Percentiles rank a stretch among this genome's conserved stretches.
phyloP scores from a whole-genome alignment of 2,888 invertebrate species.

The Eugnorisma glareosa region DNA sequence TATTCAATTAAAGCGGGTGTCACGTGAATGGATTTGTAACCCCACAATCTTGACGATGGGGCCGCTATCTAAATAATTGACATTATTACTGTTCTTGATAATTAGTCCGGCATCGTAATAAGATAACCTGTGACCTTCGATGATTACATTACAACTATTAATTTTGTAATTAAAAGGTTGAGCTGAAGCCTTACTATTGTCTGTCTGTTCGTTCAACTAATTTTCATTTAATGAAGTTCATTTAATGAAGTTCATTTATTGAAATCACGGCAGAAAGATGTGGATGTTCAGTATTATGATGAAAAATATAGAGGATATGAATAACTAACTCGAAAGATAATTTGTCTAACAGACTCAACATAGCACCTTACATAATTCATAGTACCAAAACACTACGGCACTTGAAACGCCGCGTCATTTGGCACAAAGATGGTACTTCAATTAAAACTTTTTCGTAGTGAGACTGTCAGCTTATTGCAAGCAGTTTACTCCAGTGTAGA shows the following conservation, averaged over 20 bases:
- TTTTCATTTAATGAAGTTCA: constrained; percentile 7
- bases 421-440: constrained; percentile 42
- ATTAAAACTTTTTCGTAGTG: constrained; percentile 45
- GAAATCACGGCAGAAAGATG: not conserved
- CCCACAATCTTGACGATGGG: constrained; percentile 14
- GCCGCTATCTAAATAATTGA: constrained; percentile 47
- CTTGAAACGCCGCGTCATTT: constrained; percentile 39
- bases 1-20: constrained; percentile 24
- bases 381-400: constrained; percentile 39
- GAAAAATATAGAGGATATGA: not conserved
- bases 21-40: constrained; percentile 28
- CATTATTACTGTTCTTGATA: constrained; percentile 39
- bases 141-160: constrained; percentile 34
- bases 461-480: constrained; percentile 5
- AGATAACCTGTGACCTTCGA: constrained; percentile 51
- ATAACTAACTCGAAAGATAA: not conserved
- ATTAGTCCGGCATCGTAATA: constrained; percentile 49
- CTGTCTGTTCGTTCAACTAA: not conserved
- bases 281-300: not conserved
- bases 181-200: constrained; percentile 39
- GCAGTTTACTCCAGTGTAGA: not conserved
- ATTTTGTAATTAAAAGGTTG: constrained; percentile 46
- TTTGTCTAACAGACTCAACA: not conserved
- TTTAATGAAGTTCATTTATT: not conserved
- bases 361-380: not conserved